These are phyloP conservation scores for Diarsia dahlii DNA, from an alignment of 2,888 invertebrate genomes.

Conservation along the genomic window DNA sequence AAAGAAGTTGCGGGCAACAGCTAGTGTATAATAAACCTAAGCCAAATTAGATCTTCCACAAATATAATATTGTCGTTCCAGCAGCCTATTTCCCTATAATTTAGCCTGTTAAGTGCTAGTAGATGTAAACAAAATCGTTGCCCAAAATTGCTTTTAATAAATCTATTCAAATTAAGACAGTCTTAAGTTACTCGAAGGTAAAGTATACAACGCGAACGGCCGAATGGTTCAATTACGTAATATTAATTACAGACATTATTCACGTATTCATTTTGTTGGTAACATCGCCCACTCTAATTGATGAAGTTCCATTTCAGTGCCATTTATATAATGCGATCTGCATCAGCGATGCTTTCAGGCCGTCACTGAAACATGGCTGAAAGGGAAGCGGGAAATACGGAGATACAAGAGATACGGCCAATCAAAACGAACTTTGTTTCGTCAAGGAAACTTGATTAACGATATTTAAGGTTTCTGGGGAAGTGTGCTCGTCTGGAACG, in stretches of 20 bases:
- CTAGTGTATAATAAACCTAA: not conserved
- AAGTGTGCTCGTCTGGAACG: constrained; percentile 16
- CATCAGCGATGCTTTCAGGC: constrained; percentile 62
- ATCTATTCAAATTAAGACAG: constrained; percentile 57
- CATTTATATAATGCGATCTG: constrained; percentile 71
- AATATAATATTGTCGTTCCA: not conserved
- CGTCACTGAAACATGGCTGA: constrained; percentile 39
- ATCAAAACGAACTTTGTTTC: constrained; percentile 50
- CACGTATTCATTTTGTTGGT: constrained; percentile 55
- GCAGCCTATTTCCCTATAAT: not conserved
- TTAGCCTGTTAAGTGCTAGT: not conserved
- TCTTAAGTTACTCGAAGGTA: constrained; percentile 47
- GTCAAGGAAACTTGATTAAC: constrained; percentile 46
- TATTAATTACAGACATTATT: constrained; percentile 64
- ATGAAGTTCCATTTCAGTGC: constrained; percentile 67
- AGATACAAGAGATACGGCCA: constrained; percentile 38
- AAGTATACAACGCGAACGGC: constrained; percentile 43
- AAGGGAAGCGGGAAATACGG: constrained; percentile 34
- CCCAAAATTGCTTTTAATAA: constrained; percentile 54
- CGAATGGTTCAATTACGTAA: constrained; percentile 58
- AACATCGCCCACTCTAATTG: constrained; percentile 63
- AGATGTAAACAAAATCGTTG: constrained; percentile 29
- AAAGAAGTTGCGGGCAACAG: too few species aligned
- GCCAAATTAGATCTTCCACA: not conserved
- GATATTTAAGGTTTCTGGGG: constrained; percentile 26